A percentile compares a stretch with the other conserved stretches of the same genome.
phyloP scores from a whole-genome alignment of 2,888 invertebrate genomes.

The Ectemnius continuus region DNA sequence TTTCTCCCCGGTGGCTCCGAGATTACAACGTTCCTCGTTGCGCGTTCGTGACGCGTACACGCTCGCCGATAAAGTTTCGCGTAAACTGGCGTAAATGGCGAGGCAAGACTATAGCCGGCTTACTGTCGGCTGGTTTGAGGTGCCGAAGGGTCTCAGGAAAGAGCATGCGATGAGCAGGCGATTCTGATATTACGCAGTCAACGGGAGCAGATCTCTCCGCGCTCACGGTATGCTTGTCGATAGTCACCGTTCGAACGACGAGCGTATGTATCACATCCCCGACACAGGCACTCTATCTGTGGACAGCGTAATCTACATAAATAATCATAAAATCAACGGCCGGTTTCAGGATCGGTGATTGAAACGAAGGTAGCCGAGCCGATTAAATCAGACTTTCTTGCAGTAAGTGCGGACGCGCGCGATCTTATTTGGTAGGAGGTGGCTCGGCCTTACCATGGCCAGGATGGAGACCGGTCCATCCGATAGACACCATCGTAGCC shows the following conservation, averaged over 20 bases:
- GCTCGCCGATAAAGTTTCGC: conserved; percentile 26
- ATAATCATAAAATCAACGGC: conserved; percentile 60
- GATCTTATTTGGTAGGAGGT: no score
- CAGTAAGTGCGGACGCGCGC: conserved; percentile 7
- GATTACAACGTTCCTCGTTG: not conserved
- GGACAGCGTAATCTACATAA: conserved; percentile 57
- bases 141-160: conserved; percentile 22
- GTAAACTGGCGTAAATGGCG: conserved; percentile 16
- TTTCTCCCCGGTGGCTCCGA: not conserved
- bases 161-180: not conserved
- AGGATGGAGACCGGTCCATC: no score
- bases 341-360: conserved; percentile 56
- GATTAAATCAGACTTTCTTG: conserved; percentile 33
- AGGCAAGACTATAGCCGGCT: not conserved
- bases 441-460: no score
- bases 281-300: not conserved
- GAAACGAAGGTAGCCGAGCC: conserved; percentile 46
- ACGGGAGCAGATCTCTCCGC: not conserved
- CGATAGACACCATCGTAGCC: no score
- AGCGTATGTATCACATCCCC: no score
- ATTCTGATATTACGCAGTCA: conserved; percentile 10
- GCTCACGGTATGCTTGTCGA: not conserved
- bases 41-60: not conserved
- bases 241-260: no score
- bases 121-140: conserved; percentile 12